Base-by-base conservation (phyloP, 2,888 invertebrate species). In the Diarsia dahlii region DNA sequence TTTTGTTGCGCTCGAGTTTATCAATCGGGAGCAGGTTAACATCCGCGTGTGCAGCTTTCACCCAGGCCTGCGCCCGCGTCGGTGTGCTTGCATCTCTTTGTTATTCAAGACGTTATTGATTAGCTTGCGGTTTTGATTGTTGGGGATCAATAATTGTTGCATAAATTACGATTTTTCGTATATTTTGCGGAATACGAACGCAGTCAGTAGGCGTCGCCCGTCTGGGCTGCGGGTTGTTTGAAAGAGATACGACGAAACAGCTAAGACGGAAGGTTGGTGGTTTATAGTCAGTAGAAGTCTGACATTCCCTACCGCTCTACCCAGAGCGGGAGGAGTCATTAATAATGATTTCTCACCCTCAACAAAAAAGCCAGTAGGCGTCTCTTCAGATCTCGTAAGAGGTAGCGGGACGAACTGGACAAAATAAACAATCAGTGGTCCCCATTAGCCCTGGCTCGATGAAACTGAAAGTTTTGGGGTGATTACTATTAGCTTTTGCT, bases 31-130 rank as follows among this genome's bases (percentile, higher is more conserved):
- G 84, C 87, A 87, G 88, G 89, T 88, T 88, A 85, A 82, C 89
- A 92, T 93, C 94, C 93, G 93, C 87, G 80, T 87, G 82, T 62
- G 76, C 86, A 68, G 85, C 92, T 93, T 93, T 93, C 93, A 90
- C 92, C 88, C 70, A 52, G 77, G 79, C 75, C 39, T 76, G 76
- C 82, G 67, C 66, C 71, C 4, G 48, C 66, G 71, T n/a, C 8
- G 45, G 8, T 69, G 8, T 69, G 76, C 73, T 86, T 82, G 71
- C 84, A 87, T 88, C 88, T 87, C 85, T 81, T 80, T 84, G 78
- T 84, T 85, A 74, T 74, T 82, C 15, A 50, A 74, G 28, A 76
- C 46, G 45, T 68, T 77, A 81, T 77, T 77, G 58, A 74, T 77
- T 71, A 50, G 62, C 63, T 75, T 46, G 4, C 15, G 10, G 13